Evolutionary conservation across 2,888 invertebrate genomes (phyloP), one percentile per base, ranked within the genome.

Genomic region (Salpingus planirostris): DNA sequence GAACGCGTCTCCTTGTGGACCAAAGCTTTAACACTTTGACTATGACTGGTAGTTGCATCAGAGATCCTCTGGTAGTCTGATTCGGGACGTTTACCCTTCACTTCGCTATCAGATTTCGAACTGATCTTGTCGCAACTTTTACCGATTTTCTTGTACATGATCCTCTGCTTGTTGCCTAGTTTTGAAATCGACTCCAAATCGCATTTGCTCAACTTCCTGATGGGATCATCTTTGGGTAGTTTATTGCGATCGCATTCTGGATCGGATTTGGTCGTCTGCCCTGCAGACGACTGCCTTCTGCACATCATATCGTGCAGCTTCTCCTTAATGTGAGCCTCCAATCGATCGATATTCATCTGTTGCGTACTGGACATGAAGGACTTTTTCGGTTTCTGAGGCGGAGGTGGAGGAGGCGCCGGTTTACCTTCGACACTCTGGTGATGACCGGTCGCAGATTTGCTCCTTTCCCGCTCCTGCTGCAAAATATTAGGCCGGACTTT

Each of bases 41-140:
- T 65, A n/a, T n/a, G n/a, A n/a, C n/a, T n/a, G n/a, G n/a, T n/a
- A 0, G 69, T 68, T n/a, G 71, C 68, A 27, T 73, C 72, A 1
- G 70, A 68, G 43, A 73, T 71, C 44, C 71, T 63, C 45, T 73
- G 73, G 43, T 74, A 74, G 29, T 73, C 72, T 29, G 69, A 66
- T 33, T 69, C 69, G 1, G 55, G 55, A 14, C 49, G 44, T 39
- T 34, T 54, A 55, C 31, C 50, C 29, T 54, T 47, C 2, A 42
- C 33, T 44, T 49, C 60, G 38, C 39, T 29, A 13, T 51, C 52
- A 13, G 43, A 38, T 38, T 51, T 51, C 21, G 33, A 37, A 39
- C 60, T 65, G 13, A 65, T 62, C 44, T 64, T 64, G 42, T 65
- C 65, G 39, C 64, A 65, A 43, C 64, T 65, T 36, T 65, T 66